These are phyloP conservation scores for Halichondria panicea DNA, from an alignment of 37 sponge, comb jelly and placozoan genomes.

Conservation along the genomic window DNA sequence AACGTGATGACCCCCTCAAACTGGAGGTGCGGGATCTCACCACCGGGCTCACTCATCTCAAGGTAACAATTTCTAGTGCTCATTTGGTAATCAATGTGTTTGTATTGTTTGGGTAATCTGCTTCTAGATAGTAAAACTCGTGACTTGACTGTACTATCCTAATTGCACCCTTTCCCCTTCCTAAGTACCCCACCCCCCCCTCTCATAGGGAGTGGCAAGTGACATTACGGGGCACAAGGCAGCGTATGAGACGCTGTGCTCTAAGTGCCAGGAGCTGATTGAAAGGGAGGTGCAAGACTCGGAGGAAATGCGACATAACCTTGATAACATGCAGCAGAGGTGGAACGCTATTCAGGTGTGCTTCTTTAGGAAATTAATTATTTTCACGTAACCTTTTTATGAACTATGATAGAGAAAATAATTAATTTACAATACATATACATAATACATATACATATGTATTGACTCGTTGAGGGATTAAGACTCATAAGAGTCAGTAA, in stretches of 20 bases:
- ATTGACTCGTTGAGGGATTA: too few species aligned
- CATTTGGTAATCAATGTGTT: too few species aligned
- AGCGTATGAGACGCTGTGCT: constrained; percentile 27
- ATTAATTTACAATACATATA: too few species aligned
- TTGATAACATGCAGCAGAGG: constrained; percentile 51
- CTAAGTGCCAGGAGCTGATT: constrained; percentile 39
- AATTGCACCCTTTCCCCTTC: not conserved
- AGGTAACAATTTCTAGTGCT: constrained; percentile 22
- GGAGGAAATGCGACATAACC: constrained; percentile 37
- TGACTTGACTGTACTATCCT: too few species aligned
- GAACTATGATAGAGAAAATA: too few species aligned
- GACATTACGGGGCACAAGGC: constrained; percentile 39
- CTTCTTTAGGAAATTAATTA: not conserved
- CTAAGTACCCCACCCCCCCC: not conserved
- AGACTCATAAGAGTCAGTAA: too few species aligned
- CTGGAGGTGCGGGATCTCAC: constrained; percentile 41
- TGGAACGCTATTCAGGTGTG: constrained; percentile 56
- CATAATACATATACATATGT: too few species aligned
- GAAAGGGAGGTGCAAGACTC: constrained; percentile 16
- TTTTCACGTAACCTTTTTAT: too few species aligned
- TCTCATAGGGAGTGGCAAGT: constrained; percentile 23
- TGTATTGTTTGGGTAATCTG: too few species aligned
- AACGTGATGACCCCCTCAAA: constrained; percentile 52
- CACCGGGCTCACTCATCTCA: constrained; percentile 39
- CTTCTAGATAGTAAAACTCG: too few species aligned